phyloP scores from a whole-genome alignment of 2,797 vertebrate species.

The Micrastur ruficollis region DNA sequence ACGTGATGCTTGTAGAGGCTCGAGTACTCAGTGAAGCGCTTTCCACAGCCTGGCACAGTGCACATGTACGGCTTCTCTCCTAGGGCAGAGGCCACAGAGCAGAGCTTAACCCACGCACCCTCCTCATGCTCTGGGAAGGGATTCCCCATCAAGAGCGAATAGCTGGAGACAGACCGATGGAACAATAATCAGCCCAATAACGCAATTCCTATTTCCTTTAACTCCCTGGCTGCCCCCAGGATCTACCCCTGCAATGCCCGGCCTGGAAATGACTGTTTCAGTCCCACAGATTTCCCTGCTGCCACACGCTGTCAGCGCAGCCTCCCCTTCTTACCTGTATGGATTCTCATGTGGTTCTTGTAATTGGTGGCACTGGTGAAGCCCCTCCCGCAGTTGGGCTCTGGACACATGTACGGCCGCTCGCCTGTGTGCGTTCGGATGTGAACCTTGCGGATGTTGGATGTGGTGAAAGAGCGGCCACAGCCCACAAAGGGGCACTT shows the following conservation, averaged over 20 bases:
- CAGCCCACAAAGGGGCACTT: constrained; percentile 83
- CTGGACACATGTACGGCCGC: constrained; percentile 79
- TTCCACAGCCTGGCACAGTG: constrained; percentile 81
- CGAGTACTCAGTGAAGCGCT: constrained; percentile 83
- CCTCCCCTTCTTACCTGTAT: constrained; percentile 74
- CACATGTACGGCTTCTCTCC: constrained; percentile 85
- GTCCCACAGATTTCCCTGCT: neutral
- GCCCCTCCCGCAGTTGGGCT: constrained; percentile 79
- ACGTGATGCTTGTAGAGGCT: constrained; percentile 86
- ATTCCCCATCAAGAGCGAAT: neutral
- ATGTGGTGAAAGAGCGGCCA: constrained; percentile 82
- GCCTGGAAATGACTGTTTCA: neutral
- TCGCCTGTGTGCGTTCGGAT: constrained; percentile 83
- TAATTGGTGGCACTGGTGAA: constrained; percentile 86
- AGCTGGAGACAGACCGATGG: neutral
- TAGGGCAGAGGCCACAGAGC: constrained; percentile 60
- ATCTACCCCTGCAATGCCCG: neutral
- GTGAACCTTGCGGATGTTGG: constrained; percentile 85
- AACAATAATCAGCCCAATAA: neutral
- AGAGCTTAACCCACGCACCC: neutral
- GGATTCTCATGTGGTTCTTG: constrained; percentile 86
- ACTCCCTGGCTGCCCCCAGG: neutral
- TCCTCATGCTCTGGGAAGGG: neutral
- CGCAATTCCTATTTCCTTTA: neutral
- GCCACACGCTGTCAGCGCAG: neutral